Base-by-base conservation (phyloP, 2,113 vertebrate genomes). In the Chaetops frenatus region DNA sequence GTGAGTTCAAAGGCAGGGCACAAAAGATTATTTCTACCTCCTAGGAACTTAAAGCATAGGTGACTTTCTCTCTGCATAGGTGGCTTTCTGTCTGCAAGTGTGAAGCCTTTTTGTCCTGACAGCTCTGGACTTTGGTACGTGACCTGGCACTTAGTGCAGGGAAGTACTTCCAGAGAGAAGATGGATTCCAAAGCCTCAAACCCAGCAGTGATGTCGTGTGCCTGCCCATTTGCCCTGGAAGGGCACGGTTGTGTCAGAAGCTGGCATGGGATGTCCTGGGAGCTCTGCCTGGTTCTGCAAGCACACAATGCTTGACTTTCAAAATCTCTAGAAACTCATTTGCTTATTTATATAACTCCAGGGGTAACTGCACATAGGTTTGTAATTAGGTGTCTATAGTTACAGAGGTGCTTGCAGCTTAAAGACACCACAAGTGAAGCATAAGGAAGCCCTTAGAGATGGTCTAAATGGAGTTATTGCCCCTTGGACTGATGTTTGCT, bases 1-100 rank as follows among this genome's bases (percentile, higher is more conserved):
- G 60, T 89, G 73, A 81, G 65, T 94, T 89, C 89, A 84, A 56
- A 88, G 81, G 51, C 61, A 89, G 65, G 77, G 69, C 89, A 89
- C 53, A 76, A 67, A 88, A 84, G 89, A 69, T 86, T 85, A 47
- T 82, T 90, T 83, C 62, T 89, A 0, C 40, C n/a, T 65, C 72
- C 44, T 44, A 38, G 88, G 72, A 88, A 45, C 17, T 53, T 14
- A 47, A 58, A 62, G 38, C 6, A 0, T 73, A 58, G 79, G 76
- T 95, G 93, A 61, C 64, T 93, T 86, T 69, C 36, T 67, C 57
- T 79, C 85, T 81, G 81, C 64, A 58, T 47, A 54, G 81, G 73
- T 93, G 81, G 42, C 58, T 87, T 81, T 81, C 47, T 71, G 65
- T 82, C 80, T 88, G 79, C 71, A 77, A 21, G 38, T 0, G 3